These are phyloP conservation scores for Thryonomys swinderianus DNA, from an alignment of 2,113 vertebrate genomes.

Conservation along the genomic window DNA sequence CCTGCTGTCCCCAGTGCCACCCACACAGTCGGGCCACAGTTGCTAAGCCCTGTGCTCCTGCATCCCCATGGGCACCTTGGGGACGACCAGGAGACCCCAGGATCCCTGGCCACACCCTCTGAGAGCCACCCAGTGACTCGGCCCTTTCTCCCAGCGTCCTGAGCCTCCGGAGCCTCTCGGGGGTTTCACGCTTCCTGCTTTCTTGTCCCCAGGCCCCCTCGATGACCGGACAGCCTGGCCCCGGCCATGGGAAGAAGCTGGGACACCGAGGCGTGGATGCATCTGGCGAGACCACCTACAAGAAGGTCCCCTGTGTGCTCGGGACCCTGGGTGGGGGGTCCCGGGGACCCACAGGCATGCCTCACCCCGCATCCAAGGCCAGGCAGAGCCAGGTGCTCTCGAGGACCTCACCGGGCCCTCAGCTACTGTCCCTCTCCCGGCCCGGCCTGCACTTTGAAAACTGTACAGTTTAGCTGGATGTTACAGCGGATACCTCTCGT, in stretches of 20 bases:
- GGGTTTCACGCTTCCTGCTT: not conserved
- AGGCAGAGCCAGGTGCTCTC: not conserved
- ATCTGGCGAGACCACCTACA: constrained; percentile 98
- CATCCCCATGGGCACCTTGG: not conserved
- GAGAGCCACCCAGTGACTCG: not conserved
- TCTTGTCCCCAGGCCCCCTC: constrained; percentile 87
- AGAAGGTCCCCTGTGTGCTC: constrained; percentile 90
- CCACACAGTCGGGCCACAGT: too few relatives aligned
- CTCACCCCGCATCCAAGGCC: not conserved
- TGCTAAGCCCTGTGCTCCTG: too few relatives aligned
- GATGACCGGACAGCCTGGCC: constrained; percentile 87
- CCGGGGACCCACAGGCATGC: not conserved
- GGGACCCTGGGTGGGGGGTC: too few relatives aligned
- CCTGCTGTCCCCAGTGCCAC: not conserved
- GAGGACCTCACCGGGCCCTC: not conserved
- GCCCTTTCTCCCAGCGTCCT: not conserved
- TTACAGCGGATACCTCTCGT: not conserved
- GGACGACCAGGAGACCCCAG: not conserved
- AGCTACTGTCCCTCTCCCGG: not conserved
- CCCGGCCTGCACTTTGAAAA: not conserved
- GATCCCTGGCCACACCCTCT: not conserved
- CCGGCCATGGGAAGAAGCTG: constrained; percentile 93
- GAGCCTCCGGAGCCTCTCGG: not conserved
- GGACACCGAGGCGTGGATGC: constrained; percentile 97
- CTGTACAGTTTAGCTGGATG: not conserved